A percentile compares a stretch with the other conserved stretches of the same genome.
These are phyloP conservation scores for Eupithecia subumbrata DNA, from an alignment of 2,888 invertebrate genomes.

Conservation along the genomic window DNA sequence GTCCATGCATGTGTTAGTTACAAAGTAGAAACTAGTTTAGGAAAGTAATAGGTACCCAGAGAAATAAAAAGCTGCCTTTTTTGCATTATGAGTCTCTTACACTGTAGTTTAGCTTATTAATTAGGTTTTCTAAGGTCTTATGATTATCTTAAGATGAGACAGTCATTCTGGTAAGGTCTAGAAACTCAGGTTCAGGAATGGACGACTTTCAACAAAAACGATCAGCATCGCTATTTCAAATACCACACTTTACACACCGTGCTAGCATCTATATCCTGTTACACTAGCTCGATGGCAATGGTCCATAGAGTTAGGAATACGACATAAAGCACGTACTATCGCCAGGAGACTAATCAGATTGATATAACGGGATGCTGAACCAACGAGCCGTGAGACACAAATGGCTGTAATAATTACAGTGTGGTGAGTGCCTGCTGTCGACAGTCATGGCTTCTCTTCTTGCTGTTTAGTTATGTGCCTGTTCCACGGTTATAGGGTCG, in stretches of 20 bases:
- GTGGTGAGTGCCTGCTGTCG: conserved; percentile 22
- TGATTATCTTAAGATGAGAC: too few species aligned
- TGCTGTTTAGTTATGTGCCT: conserved; percentile 19
- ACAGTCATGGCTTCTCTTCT: conserved; percentile 23
- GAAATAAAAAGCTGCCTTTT: too few species aligned
- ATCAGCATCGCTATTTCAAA: background rate
- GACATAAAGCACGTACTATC: conserved; percentile 41
- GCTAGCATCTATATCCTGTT: background rate
- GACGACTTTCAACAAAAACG: too few species aligned
- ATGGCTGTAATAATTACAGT: conserved; percentile 35
- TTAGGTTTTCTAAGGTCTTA: too few species aligned
- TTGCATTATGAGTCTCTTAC: too few species aligned
- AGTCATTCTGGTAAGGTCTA: too few species aligned
- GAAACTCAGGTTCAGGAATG: too few species aligned
- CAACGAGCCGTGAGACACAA: conserved; percentile 32
- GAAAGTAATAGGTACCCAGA: too few species aligned
- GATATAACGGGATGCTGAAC: conserved; percentile 33
- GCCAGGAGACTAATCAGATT: conserved; percentile 45
- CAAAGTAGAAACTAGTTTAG: too few species aligned
- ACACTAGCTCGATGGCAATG: conserved; percentile 7
- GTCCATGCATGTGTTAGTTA: too few species aligned
- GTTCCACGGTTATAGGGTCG: background rate
- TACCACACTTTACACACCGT: background rate
- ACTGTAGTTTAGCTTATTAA: too few species aligned
- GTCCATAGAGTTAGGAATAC: conserved; percentile 31